A percentile compares a stretch with the other conserved stretches of the same genome.
Evolutionary conservation across 2,888 invertebrate genomes (phyloP).

Genomic region (Epistrophe eligans): DNA sequence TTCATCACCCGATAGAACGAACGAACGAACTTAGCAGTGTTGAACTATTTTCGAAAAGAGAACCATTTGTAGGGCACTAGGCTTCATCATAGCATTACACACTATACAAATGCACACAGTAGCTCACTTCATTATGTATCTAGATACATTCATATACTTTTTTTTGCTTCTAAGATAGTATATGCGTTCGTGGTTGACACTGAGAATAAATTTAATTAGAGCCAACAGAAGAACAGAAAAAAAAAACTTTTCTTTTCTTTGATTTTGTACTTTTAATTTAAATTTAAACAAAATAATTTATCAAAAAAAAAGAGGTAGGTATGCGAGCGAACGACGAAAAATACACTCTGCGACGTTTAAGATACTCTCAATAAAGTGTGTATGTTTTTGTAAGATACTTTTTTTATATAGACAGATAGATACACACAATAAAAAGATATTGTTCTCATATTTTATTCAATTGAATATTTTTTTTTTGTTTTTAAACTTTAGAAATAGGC

Average conservation of each 20-base stretch:
- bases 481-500: constrained; percentile 53
- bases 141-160: constrained; percentile 47
- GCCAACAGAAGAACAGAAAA: constrained; percentile 63
- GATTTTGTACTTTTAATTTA: constrained; percentile 49
- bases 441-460: constrained; percentile 61
- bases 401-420: constrained; percentile 38
- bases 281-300: constrained; percentile 49
- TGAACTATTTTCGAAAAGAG: constrained; percentile 73
- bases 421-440: constrained; percentile 67
- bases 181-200: constrained; percentile 72
- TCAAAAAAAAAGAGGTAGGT: constrained; percentile 25
- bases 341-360: constrained; percentile 61
- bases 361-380: constrained; percentile 59
- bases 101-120: constrained; percentile 73
- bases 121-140: constrained; percentile 67
- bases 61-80: constrained; percentile 76
- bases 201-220: constrained; percentile 76
- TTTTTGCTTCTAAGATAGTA: constrained; percentile 17
- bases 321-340: constrained; percentile 46
- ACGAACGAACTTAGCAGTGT: constrained; percentile 60
- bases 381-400: constrained; percentile 59
- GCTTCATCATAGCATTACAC: constrained; percentile 61
- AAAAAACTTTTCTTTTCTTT: constrained; percentile 44
- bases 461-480: constrained; percentile 37
- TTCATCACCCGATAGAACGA: constrained; percentile 62